Conservation (phyloP, 2,888 invertebrate species). For the Chalcosyrphus nemorum region DNA sequence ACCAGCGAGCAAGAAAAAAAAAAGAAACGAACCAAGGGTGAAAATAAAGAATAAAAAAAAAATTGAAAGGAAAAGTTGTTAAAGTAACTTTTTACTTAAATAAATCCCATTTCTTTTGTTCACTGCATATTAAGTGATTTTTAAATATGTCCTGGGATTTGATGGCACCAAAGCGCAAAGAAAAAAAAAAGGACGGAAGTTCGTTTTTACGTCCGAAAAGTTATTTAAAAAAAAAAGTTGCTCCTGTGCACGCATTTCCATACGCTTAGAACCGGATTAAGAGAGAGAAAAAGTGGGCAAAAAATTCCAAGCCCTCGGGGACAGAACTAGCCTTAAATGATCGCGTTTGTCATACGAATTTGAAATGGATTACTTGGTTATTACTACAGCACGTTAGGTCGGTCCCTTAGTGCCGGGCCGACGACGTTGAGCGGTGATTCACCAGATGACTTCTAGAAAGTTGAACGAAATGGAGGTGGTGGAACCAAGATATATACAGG, state of each 20-base stretch:
- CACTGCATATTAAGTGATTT: slow-evolving; percentile 73
- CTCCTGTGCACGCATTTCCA: slow-evolving; percentile 63
- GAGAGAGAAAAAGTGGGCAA: background rate
- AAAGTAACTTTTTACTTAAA: slow-evolving; percentile 73
- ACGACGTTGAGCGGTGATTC: background rate
- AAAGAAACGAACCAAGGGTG: background rate
- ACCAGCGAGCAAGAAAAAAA: background rate
- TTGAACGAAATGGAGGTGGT: background rate
- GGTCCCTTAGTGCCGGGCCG: background rate
- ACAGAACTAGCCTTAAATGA: slow-evolving; percentile 19
- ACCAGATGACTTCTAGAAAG: background rate
- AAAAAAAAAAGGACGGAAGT: slow-evolving; percentile 45
- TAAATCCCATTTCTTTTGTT: slow-evolving; percentile 72
- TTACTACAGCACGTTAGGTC: background rate
- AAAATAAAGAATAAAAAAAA: slow-evolving; percentile 26
- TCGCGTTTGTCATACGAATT: slow-evolving; percentile 2
- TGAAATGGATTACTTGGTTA: slow-evolving; percentile 14
- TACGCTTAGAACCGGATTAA: slow-evolving; percentile 66
- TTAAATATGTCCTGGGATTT: slow-evolving; percentile 73
- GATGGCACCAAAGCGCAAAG: slow-evolving; percentile 9
- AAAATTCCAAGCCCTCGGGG: slow-evolving; percentile 37
- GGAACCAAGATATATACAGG: too few relatives aligned
- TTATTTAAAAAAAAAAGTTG: slow-evolving; percentile 36
- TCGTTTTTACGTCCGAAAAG: slow-evolving; percentile 62
- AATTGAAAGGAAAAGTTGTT: slow-evolving; percentile 58